A percentile compares a stretch with the other conserved stretches of the same genome.
Evolutionary conservation across 2,888 invertebrate genomes (phyloP).

Genomic region (Ceriagrion tenellum): DNA sequence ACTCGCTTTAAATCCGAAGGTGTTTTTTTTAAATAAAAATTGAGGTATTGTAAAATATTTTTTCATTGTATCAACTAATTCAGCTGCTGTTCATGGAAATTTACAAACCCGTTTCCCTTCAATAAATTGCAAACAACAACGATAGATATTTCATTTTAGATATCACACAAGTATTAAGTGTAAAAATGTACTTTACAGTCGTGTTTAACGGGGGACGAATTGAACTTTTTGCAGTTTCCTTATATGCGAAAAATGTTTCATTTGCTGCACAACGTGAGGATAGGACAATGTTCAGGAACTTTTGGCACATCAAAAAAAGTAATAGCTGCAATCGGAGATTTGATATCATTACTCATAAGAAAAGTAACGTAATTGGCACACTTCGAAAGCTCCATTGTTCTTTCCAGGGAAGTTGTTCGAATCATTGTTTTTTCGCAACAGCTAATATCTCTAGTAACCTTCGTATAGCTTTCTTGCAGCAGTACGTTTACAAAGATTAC

Average conservation of each 20-base stretch:
- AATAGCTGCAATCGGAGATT: conserved; percentile 56
- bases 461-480: conserved; percentile 71
- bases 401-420: conserved; percentile 68
- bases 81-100: too few species aligned
- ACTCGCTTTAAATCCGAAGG: too few species aligned
- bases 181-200: conserved; percentile 71
- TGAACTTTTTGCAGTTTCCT: conserved; percentile 71
- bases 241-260: conserved; percentile 71
- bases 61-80: too few species aligned
- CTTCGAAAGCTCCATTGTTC: conserved; percentile 44
- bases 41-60: too few species aligned
- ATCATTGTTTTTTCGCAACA: conserved; percentile 71
- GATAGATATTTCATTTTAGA: conserved; percentile 60
- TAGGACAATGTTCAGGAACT: conserved; percentile 70
- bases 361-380: conserved; percentile 69
- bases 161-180: conserved; percentile 69
- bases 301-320: conserved; percentile 61
- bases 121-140: too few species aligned
- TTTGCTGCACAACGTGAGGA: conserved; percentile 72
- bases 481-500: conserved; percentile 72
- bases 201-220: conserved; percentile 71
- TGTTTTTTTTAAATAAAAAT: too few species aligned
- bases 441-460: conserved; percentile 69
- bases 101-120: too few species aligned
- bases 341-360: conserved; percentile 55